Base-by-base conservation (phyloP, 1,140 invertebrate genomes). In the Argopecten irradians region DNA sequence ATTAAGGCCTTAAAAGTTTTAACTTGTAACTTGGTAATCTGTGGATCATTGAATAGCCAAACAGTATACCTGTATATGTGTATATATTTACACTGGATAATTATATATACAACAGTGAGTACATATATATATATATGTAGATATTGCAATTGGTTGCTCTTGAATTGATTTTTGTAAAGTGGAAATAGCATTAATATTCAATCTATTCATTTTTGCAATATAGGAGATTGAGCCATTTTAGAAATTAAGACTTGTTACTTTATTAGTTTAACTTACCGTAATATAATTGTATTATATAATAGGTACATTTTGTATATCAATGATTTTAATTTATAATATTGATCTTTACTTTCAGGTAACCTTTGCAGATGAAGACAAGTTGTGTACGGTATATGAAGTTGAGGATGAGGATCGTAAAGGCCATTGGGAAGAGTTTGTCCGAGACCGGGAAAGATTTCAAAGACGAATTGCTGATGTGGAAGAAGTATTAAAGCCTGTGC, bases 371-470 rank as follows among this genome's bases (percentile, higher is more conserved):
- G 87, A 89, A 43, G 87, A 90, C 0, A 88, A 89, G 33, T 36
- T 92, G 2, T 85, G 83, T 9, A 84, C 88, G 33, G 89, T 90
- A 19, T 83, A 89, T 86, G 28, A 13, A 19, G 83, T 88, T 32
- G 84, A 83, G 13, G 43, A 82, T 5, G 39, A 87, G 43, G 91
- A 87, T 16, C 83, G 92, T 0, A 92, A 90, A 91, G 91, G 91
- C 19, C 92, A 84, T 1, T 92, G 92, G 92, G 87, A 91, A 28
- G 85, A 91, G 34, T 90, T 85, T 89, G 92, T 88, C 11, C 83
- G 88, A 1, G 92, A 92, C 34, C 83, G 91, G 85, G 88, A 91
- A 55, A 55, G 92, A 41, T 93, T 93, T 55, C 36, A 88, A 28
- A 83, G 86, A 82, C 71, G 90, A 71, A 92, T 92, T 41, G 8